A percentile compares a stretch with the other conserved stretches of the same genome.
Evolutionary conservation across 2,113 vertebrate species (phyloP).

Genomic region (Accipiter virgatus): DNA sequence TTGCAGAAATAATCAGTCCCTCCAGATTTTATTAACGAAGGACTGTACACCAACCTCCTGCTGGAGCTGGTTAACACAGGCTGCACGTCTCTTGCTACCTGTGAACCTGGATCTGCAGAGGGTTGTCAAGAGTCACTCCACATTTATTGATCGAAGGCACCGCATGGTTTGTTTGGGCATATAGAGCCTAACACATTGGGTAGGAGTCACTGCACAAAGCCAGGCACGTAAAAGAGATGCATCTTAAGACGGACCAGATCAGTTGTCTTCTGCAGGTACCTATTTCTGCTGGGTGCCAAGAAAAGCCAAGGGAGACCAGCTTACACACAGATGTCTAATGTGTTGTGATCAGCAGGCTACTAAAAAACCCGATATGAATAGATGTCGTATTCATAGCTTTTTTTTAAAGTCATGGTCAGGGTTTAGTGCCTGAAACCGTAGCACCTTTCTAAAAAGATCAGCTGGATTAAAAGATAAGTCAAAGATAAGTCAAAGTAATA

Average conservation of each 20-base stretch:
- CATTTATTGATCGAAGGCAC: background rate
- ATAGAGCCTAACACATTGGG: rapidly evolving
- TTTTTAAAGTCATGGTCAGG: rapidly evolving
- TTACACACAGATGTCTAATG: background rate
- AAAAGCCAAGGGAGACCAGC: background rate
- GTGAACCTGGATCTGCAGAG: background rate
- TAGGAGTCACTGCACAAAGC: background rate
- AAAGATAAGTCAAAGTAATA: background rate
- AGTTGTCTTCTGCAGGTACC: background rate
- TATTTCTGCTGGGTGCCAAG: background rate
- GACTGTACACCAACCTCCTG: background rate
- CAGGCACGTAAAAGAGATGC: background rate
- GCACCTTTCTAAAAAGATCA: background rate
- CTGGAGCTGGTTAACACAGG: background rate
- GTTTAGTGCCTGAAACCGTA: background rate
- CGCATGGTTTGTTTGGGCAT: background rate
- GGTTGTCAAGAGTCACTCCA: background rate
- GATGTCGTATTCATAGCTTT: background rate
- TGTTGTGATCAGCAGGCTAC: background rate
- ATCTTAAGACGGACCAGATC: background rate
- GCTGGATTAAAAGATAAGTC: background rate
- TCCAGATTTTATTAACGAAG: background rate
- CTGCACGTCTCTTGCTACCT: background rate
- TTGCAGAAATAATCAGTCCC: background rate
- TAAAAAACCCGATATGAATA: background rate